These are phyloP conservation scores for Nomia melanderi DNA, from an alignment of 1,140 invertebrate species.

Conservation along the genomic window DNA sequence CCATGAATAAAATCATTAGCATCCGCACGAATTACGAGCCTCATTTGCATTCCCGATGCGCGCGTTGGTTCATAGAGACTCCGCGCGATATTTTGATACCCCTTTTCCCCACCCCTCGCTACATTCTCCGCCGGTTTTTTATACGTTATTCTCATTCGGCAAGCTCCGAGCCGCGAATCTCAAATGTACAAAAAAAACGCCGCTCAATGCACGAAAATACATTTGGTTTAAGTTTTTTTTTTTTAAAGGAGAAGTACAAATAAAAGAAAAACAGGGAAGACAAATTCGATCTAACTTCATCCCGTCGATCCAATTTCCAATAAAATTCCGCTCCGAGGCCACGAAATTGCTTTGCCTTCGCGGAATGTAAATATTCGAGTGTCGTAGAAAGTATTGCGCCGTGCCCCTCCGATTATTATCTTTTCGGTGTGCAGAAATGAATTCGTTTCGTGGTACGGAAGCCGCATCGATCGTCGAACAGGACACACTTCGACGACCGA, in stretches of 20 bases:
- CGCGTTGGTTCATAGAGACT: not conserved
- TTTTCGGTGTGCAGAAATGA: no score
- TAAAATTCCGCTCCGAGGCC: conserved; percentile 3
- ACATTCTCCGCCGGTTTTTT: not conserved
- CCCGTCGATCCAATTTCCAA: not conserved
- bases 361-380: not conserved
- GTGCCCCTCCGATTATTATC: no score
- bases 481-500: no score
- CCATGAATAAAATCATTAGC: conserved; percentile 35
- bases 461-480: no score
- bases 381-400: no score
- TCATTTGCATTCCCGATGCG: conserved; percentile 13
- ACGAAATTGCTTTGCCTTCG: not conserved
- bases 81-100: not conserved
- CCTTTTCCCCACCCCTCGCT: no score
- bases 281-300: not conserved
- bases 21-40: conserved; percentile 13
- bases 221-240: not conserved
- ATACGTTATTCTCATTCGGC: not conserved
- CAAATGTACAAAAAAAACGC: not conserved
- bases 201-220: not conserved
- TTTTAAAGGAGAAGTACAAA: no score
- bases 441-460: no score
- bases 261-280: not conserved
- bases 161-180: not conserved